Base-by-base conservation (phyloP, 2,113 vertebrate genomes). In the Thalassoma bifasciatum region DNA sequence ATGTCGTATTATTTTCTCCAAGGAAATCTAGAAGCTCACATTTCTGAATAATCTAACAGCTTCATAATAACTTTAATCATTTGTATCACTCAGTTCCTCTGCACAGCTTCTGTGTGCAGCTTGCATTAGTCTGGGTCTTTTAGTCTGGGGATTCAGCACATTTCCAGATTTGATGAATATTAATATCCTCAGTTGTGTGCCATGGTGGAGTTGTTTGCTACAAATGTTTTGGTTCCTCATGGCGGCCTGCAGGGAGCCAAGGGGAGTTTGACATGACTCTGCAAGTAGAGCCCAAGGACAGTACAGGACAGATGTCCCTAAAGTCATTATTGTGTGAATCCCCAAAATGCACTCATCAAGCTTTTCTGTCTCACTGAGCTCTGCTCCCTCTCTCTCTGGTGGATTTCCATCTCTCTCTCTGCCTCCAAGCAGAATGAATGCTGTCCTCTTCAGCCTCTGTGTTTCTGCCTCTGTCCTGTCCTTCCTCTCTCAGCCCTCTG, bases 221-320 rank as follows among this genome's bases (percentile, higher is more conserved):
- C 36, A 67, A 77, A 63, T 74, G 53, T 63, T 72, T 73, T 3
- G 10, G 67, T 62, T 71, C 40, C 51, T 52, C 67, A 3, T 38
- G 5, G 0, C 50, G 66, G 70, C 71, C 82, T 59, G 57, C 19
- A 75, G 81, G 71, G 62, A 71, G 60, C 75, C 71, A 70, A 42
- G 56, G 46, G 86, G 73, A 70, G 60, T 82, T 84, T 82, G 83
- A 86, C 72, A 23, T 67, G 66, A 59, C 66, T 72, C 56, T 77
- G 70, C 85, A 81, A 88, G 83, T 87, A 86, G 61, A 88, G 47
- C 78, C 79, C 67, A 88, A 89, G 88, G 88, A 84, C 58, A 72
- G 67, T 6, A 16, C 63, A 71, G 74, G 82, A 72, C 84, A 54
- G 57, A 58, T 60, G 71, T 82, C 81, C 86, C 87, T 19, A 21